These are phyloP conservation scores for Muraenolepis orangiensis DNA, from an alignment of 2,797 vertebrate species.

Conservation along the genomic window DNA sequence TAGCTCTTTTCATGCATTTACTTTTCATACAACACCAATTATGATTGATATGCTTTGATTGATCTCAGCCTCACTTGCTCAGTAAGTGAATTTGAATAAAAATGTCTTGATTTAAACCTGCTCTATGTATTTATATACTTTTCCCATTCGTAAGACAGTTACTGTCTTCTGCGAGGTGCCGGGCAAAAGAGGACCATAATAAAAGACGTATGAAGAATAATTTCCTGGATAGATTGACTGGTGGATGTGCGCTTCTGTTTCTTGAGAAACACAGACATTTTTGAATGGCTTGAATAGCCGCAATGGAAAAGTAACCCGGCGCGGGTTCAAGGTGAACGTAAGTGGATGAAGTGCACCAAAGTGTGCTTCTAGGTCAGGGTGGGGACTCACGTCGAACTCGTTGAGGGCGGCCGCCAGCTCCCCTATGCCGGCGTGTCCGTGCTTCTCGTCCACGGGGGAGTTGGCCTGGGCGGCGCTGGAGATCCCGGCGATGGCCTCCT, in stretches of 20 bases:
- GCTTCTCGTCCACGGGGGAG: conserved; percentile 92
- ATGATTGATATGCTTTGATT: not conserved
- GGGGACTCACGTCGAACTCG: conserved; percentile 92
- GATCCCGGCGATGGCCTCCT: conserved; percentile 95
- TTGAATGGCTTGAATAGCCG: not conserved
- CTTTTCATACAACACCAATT: not conserved
- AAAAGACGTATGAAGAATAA: too few species aligned
- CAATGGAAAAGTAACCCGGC: not conserved
- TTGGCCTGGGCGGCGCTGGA: conserved; percentile 96
- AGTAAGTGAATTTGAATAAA: not conserved
- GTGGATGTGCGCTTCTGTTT: not conserved
- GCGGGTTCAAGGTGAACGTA: not conserved
- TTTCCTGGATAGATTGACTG: not conserved
- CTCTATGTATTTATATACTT: too few species aligned
- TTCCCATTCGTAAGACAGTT: too few species aligned
- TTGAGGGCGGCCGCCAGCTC: conserved; percentile 96
- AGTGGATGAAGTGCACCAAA: too few species aligned
- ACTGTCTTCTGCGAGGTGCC: too few species aligned
- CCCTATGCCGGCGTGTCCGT: conserved; percentile 93
- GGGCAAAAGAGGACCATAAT: too few species aligned
- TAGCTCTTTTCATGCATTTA: not conserved
- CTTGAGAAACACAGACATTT: too few species aligned
- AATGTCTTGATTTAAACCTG: not conserved
- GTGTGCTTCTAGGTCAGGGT: too few species aligned
- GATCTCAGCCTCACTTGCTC: not conserved